Percentiles rank a stretch among this genome's conserved stretches.
These are phyloP conservation scores for Ranitomeya imitator DNA, from an alignment of 2,113 vertebrate genomes.

Conservation along the genomic window DNA sequence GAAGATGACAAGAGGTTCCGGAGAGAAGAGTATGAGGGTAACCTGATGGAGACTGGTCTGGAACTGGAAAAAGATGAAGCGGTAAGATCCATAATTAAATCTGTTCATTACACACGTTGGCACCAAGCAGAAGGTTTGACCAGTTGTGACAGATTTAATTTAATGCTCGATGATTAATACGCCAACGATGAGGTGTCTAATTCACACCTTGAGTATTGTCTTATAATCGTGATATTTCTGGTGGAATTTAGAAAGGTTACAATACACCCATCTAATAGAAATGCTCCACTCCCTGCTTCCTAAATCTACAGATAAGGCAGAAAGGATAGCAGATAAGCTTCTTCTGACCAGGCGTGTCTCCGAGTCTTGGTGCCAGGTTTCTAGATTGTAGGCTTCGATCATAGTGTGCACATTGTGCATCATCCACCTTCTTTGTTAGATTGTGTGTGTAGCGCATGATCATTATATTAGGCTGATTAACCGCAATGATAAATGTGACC, in stretches of 20 bases:
- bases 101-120: neutral
- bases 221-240: neutral
- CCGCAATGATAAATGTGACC: neutral
- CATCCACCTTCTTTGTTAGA: neutral
- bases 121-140: neutral
- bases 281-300: slow-evolving; percentile 26
- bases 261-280: slow-evolving; percentile 7
- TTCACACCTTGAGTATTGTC: too few species aligned
- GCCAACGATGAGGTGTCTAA: neutral
- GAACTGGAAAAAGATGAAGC: slow-evolving; percentile 89
- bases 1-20: slow-evolving; percentile 86
- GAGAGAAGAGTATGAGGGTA: slow-evolving; percentile 88
- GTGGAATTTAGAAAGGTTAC: slow-evolving; percentile 20
- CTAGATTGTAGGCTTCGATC: neutral
- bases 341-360: neutral
- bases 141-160: neutral
- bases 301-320: neutral
- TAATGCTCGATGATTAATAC: neutral
- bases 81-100: slow-evolving; percentile 68
- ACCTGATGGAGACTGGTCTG: slow-evolving; percentile 87
- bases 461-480: neutral
- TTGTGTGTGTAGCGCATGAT: neutral
- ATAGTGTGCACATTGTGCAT: neutral
- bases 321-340: neutral
- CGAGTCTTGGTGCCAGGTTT: neutral